Evolutionary conservation across 2,888 invertebrate species (phyloP).

Genomic region (Entomobrya proxima): DNA sequence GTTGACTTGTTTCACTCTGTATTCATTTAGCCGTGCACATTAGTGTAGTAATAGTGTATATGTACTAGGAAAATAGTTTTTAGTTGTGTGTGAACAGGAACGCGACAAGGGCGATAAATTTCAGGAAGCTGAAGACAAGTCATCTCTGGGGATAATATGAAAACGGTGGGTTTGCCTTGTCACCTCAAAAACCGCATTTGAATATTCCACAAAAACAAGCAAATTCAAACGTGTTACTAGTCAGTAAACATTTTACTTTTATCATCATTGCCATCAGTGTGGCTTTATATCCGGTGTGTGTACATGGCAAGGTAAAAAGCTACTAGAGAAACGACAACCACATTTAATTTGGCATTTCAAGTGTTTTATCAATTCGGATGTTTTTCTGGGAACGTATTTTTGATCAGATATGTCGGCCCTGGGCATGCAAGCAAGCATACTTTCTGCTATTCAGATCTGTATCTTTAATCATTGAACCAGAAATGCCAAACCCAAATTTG

Average conservation of each 20-base stretch:
- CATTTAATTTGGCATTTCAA: neutral
- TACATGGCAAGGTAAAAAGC: neutral
- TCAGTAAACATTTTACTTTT: neutral
- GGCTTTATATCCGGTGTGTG: neutral
- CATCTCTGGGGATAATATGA: neutral
- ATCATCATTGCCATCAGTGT: no score
- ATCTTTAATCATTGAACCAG: no score
- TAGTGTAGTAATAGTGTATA: no score
- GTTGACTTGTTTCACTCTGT: no score
- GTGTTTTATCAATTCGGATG: no score
- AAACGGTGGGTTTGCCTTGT: neutral
- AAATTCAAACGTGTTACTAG: neutral
- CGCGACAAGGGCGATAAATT: neutral
- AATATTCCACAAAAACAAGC: neutral
- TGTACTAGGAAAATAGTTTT: neutral
- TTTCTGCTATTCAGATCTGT: no score
- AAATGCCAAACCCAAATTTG: no score
- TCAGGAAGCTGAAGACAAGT: neutral
- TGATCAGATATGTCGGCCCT: no score
- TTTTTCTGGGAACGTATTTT: no score
- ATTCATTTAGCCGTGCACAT: no score
- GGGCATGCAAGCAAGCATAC: no score
- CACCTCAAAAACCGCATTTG: slow-evolving; percentile 1
- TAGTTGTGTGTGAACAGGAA: neutral
- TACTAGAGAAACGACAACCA: neutral